Conservation (phyloP, 2,888 invertebrate genomes). For the Drosophila meridiana region DNA sequence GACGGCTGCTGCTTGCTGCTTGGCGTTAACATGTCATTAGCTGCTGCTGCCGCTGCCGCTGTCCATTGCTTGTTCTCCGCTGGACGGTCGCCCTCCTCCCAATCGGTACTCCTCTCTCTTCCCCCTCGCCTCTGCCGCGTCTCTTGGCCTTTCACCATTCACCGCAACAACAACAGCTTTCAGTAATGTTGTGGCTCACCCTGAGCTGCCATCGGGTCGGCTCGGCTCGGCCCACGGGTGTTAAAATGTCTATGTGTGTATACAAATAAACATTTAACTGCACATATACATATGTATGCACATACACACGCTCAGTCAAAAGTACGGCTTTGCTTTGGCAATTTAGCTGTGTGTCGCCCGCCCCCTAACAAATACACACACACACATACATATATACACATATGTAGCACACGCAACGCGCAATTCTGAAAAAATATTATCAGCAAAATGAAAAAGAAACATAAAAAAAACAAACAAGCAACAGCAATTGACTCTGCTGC, state of each 20-base stretch:
- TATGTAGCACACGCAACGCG: slow-evolving; percentile 35
- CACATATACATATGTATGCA: slow-evolving; percentile 1
- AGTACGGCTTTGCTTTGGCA: slow-evolving; percentile 36
- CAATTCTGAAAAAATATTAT: slow-evolving; percentile 49
- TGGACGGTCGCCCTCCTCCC: slow-evolving; percentile 20
- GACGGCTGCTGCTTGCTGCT: slow-evolving; percentile 53
- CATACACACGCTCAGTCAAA: slow-evolving; percentile 11
- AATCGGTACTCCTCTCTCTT: slow-evolving; percentile 11
- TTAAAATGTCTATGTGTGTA: slow-evolving; percentile 47
- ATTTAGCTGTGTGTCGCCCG: slow-evolving; percentile 58
- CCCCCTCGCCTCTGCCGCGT: slow-evolving; percentile 21
- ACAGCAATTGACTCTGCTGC: slow-evolving; percentile 41
- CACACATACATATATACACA: background rate
- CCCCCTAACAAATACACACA: slow-evolving; percentile 37
- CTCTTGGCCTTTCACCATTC: slow-evolving; percentile 69
- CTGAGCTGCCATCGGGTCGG: slow-evolving; percentile 73
- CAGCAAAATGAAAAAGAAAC: slow-evolving; percentile 33
- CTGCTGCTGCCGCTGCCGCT: slow-evolving; percentile 36
- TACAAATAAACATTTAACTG: slow-evolving; percentile 17
- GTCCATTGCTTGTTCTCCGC: slow-evolving; percentile 38
- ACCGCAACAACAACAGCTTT: slow-evolving; percentile 59
- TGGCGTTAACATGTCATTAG: slow-evolving; percentile 79
- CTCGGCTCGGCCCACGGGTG: slow-evolving; percentile 69
- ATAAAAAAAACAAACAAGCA: slow-evolving; percentile 25
- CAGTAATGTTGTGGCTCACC: slow-evolving; percentile 78